Evolutionary conservation across 2,797 vertebrate species (phyloP), one percentile per base, ranked within the genome.

Genomic region (Mareca penelope): DNA sequence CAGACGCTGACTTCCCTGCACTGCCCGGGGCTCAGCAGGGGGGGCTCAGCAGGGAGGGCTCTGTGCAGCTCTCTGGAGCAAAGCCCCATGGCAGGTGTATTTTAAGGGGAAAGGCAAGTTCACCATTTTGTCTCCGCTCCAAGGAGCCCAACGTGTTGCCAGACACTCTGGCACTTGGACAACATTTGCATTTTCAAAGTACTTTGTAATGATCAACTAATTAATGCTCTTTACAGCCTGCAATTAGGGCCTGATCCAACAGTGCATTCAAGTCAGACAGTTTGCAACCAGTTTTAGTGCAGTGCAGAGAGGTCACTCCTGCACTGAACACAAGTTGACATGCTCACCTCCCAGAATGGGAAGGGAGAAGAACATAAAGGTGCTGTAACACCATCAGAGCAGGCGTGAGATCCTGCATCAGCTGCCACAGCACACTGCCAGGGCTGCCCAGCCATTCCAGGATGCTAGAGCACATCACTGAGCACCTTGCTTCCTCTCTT

Each of bases 1-100:
- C 12, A n/a, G 1, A 15, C 7, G 1, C 18, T 4, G 18, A n/a
- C 26, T 59, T n/a, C 40, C 3, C 61, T 3, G 2, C 1, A 0
- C 16, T 40, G 24, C 59, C 44, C 0, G 0, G 7, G 65, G 48
- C 37, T 2, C 7, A 64, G 7, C 55, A 23, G 37, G 40, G 44
- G 48, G 6, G 9, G 7, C 10, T 75, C 65, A 64, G 7, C 55
- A 23, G 37, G 40, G 44, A 55, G 6, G 9, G 7, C 10, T 75
- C 65, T 57, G 46, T 7, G 7, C 6, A 17, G 37, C 61, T 48
- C 73, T 48, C 70, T 3, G 12, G 19, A 44, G 40, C 37, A 55
- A 35, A 53, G 33, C 35, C 17, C 9, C 50, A 4, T 10, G 8
- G 19, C 31, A 39, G 65, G 35, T 44, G 39, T 5, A 4, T 17